Evolutionary conservation across 2,113 vertebrate species (phyloP), one percentile per base, ranked within the genome.

Genomic region (Rhinoptilus africanus): DNA sequence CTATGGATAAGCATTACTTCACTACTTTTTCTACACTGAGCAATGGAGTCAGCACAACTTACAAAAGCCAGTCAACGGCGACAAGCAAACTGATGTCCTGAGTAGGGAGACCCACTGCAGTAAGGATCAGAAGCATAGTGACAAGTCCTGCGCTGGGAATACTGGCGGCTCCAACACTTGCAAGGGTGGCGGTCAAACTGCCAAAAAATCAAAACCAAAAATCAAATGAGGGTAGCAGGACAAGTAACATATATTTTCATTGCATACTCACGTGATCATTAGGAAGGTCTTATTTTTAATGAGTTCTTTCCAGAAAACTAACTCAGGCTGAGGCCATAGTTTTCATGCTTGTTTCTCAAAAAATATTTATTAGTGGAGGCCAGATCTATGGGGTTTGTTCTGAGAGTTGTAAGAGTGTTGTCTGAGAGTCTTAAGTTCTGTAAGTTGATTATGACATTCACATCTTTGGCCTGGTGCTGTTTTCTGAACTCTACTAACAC

Each of bases 21-120:
- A 50, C 12, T 27, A 45, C 57, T 48, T 83, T 41, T 82, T 64
- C 62, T 66, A 22, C 66, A 67, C 7, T 0, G 1, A 85, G n/a
- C 41, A 81, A 16, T 3, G 2, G 47, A 21, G 12, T 50, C 84
- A 71, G 32, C 57, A 57, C 53, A 94, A 99, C 99, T 99, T 98
- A 99, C 99, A 99, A 98, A 77, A 99, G 98, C 99, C 99, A 99
- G 97, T 99, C 99, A 54, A 99, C 99, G 91, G 99, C 99, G 89
- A 99, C 99, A 86, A 99, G 98, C 94, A 99, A 97, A 94, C 99
- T 99, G 98, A 99, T 99, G 97, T 99, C 99, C 95, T 99, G 99
- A 5, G 99, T 99, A 24, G 99, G 99, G 84, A 99, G 98, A 32
- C 99, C 99, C 56, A 99, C 99, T 3, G 99, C 99, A 1, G 99